These are phyloP conservation scores for Helostoma temminkii DNA, from an alignment of 2,797 vertebrate genomes.

Conservation along the genomic window DNA sequence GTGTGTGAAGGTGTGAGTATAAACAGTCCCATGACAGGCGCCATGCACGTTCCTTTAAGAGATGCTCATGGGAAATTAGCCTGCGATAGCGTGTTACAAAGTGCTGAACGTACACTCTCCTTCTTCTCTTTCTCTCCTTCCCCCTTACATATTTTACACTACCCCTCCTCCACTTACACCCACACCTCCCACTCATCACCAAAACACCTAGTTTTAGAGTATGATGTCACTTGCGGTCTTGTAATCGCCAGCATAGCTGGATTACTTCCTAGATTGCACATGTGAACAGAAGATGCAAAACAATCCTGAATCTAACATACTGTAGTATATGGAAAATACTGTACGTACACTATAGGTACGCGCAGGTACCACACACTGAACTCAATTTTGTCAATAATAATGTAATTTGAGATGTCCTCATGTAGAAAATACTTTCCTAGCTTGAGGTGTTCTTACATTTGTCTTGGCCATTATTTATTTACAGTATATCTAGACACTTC, in stretches of 20 bases:
- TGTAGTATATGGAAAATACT: conserved; percentile 6
- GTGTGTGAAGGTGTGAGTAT: conserved; percentile 54
- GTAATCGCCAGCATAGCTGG: conserved; percentile 35
- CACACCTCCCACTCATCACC: conserved; percentile 45
- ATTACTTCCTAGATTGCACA: conserved; percentile 47
- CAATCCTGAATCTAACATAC: conserved; percentile 1
- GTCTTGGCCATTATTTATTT: conserved; percentile 45
- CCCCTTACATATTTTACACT: conserved; percentile 19
- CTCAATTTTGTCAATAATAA: conserved; percentile 45
- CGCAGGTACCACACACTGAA: conserved; percentile 22
- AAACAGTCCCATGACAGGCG: conserved; percentile 71
- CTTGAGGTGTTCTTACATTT: conserved; percentile 32
- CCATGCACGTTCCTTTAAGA: conserved; percentile 62
- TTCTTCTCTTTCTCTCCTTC: conserved; percentile 5
- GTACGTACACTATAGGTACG: conserved; percentile 8
- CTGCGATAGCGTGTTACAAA: conserved; percentile 69
- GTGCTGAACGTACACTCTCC: conserved; percentile 40
- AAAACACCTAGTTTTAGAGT: conserved; percentile 47
- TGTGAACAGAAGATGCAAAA: conserved; percentile 34
- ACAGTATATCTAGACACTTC: conserved; percentile 34
- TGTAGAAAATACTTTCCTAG: conserved; percentile 49
- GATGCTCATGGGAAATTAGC: conserved; percentile 77
- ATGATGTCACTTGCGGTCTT: conserved; percentile 60
- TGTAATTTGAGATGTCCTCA: conserved; percentile 47
- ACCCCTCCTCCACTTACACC: conserved; percentile 38